These are phyloP conservation scores for Athripsodes cinereus DNA, from an alignment of 2,888 invertebrate genomes.

Conservation along the genomic window DNA sequence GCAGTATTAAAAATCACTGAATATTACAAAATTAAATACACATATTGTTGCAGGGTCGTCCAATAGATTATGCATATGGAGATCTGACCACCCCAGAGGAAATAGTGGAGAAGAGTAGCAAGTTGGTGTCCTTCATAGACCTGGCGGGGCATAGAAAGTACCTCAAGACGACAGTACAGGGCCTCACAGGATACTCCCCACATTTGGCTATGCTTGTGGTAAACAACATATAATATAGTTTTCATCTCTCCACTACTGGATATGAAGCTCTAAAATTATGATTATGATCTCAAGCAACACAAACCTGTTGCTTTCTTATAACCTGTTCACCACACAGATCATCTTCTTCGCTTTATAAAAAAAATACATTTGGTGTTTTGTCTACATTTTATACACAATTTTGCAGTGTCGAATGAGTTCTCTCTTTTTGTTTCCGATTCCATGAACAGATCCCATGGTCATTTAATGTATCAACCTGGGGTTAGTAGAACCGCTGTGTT, in stretches of 20 bases:
- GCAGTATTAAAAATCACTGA: too few relatives aligned
- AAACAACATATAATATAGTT: not conserved
- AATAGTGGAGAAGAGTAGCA: constrained; percentile 87
- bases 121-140: constrained; percentile 92
- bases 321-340: too few relatives aligned
- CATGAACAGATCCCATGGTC: too few relatives aligned
- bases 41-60: constrained; percentile 72
- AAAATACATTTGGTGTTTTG: too few relatives aligned
- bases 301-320: too few relatives aligned
- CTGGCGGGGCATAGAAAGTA: constrained; percentile 96
- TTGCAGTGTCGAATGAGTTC: too few relatives aligned
- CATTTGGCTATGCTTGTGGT: constrained; percentile 87
- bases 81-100: constrained; percentile 89
- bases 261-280: not conserved
- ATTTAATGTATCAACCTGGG: too few relatives aligned
- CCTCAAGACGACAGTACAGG: constrained; percentile 90
- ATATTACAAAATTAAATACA: too few relatives aligned
- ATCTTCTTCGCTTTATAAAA: too few relatives aligned
- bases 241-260: not conserved
- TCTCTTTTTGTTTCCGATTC: too few relatives aligned
- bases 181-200: constrained; percentile 87
- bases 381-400: too few relatives aligned
- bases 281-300: not conserved
- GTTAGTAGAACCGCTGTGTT: too few relatives aligned
- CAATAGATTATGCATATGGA: constrained; percentile 83